A percentile compares a stretch with the other conserved stretches of the same genome.
Evolutionary conservation across 2,888 invertebrate genomes (phyloP).

Genomic region (Iselma pallidipennis): DNA sequence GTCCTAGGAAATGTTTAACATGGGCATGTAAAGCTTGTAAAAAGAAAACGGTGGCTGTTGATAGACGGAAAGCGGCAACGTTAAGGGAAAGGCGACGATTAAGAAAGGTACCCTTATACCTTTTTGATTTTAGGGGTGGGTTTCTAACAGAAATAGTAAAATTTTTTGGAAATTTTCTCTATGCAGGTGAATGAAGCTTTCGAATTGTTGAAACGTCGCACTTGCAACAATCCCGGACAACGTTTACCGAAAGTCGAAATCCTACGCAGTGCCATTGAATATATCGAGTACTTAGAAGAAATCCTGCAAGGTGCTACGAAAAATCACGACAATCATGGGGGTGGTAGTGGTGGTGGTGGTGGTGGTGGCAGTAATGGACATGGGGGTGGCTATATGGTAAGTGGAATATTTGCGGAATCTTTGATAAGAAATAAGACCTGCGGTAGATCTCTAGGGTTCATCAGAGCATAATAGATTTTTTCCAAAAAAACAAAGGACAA

Average conservation of each 20-base stretch:
- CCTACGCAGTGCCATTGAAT: slow-evolving; percentile 94
- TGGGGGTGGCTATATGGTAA: slow-evolving; percentile 32
- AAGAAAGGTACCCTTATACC: slow-evolving; percentile 73
- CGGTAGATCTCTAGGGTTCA: too few species aligned
- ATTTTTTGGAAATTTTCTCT: not conserved
- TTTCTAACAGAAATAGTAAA: too few species aligned
- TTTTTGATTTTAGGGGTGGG: too few species aligned
- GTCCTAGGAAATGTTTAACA: slow-evolving; percentile 79
- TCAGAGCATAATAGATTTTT: too few species aligned
- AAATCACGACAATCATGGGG: not conserved
- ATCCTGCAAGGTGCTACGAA: slow-evolving; percentile 69
- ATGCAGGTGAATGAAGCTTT: slow-evolving; percentile 97
- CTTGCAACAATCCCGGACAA: slow-evolving; percentile 95
- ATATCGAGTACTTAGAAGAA: slow-evolving; percentile 90
- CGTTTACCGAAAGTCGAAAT: slow-evolving; percentile 97
- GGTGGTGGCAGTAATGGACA: too few species aligned
- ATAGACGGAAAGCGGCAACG: slow-evolving; percentile 96
- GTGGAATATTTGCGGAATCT: too few species aligned
- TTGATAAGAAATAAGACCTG: too few species aligned
- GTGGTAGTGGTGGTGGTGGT: slow-evolving; percentile 3
- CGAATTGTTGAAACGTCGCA: slow-evolving; percentile 88
- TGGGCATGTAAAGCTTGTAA: slow-evolving; percentile 99
- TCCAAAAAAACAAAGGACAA: too few species aligned
- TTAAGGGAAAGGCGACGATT: slow-evolving; percentile 89
- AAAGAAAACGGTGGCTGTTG: slow-evolving; percentile 93